These are phyloP conservation scores for Melanotaenia trifasciata DNA, from an alignment of 2,797 vertebrate genomes.

Conservation along the genomic window DNA sequence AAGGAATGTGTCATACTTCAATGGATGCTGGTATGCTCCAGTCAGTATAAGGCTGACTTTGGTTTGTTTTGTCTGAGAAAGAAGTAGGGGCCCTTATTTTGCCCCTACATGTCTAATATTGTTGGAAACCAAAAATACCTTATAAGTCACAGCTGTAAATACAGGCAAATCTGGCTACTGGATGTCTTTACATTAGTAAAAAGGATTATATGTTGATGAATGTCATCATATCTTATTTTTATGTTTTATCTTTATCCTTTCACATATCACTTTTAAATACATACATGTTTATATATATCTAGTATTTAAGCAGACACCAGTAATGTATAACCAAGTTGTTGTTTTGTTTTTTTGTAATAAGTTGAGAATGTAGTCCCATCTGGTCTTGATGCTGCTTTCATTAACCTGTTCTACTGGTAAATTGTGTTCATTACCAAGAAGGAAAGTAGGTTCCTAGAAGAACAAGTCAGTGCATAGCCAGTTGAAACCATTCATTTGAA, in stretches of 20 bases:
- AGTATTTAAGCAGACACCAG: background rate
- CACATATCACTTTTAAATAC: background rate
- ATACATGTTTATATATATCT: background rate
- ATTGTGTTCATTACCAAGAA: constrained; percentile 13
- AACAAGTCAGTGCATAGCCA: constrained; percentile 12
- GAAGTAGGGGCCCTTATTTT: constrained; percentile 67
- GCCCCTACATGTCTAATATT: constrained; percentile 49
- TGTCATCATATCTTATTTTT: background rate
- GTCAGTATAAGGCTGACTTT: constrained; percentile 43
- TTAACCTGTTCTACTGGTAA: constrained; percentile 41
- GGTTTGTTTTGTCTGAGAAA: constrained; percentile 38
- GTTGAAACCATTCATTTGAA: background rate
- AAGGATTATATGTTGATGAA: background rate
- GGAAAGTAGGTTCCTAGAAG: background rate
- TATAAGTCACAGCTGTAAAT: constrained; percentile 58
- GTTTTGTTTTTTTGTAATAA: background rate
- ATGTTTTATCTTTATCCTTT: background rate
- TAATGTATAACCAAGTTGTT: background rate
- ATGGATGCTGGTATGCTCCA: constrained; percentile 32
- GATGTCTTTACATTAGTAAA: constrained; percentile 15
- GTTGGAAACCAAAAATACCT: constrained; percentile 47
- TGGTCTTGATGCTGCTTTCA: background rate
- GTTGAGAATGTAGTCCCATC: background rate
- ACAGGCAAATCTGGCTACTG: constrained; percentile 60
- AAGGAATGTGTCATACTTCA: constrained; percentile 41